Evolutionary conservation across 2,888 invertebrate genomes (phyloP).

Genomic region (Hymenopus coronatus): DNA sequence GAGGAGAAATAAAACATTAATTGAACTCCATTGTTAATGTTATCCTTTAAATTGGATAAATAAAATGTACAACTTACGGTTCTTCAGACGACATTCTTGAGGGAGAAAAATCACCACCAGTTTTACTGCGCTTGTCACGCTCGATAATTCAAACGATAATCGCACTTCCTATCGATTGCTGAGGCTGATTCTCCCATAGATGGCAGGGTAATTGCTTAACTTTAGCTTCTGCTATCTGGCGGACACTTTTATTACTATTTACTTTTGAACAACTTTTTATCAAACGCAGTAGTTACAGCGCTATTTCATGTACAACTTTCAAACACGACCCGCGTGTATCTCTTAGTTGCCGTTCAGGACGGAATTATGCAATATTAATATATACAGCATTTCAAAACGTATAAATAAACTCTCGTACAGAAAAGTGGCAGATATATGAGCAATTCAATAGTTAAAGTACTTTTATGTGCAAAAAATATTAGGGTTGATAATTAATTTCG

Average conservation of each 20-base stretch:
- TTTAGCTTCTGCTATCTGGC: neutral
- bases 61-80: conserved; percentile 14
- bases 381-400: neutral
- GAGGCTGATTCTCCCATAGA: neutral
- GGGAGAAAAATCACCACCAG: conserved; percentile 5
- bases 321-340: conserved; percentile 1
- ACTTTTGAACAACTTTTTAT: neutral
- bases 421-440: neutral
- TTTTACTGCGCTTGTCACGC: conserved; percentile 28
- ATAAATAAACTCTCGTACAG: no score
- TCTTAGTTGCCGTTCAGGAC: neutral
- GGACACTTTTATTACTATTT: neutral
- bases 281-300: neutral
- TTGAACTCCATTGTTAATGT: neutral
- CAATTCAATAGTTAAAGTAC: neutral
- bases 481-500: neutral
- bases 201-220: neutral
- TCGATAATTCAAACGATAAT: conserved; percentile 13
- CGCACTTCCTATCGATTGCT: neutral
- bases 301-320: neutral
- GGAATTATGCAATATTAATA: neutral
- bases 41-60: neutral
- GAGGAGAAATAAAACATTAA: neutral
- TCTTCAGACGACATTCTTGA: conserved; percentile 27
- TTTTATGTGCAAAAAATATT: neutral